Evolutionary conservation across 1,140 invertebrate genomes (phyloP).

Genomic region (Drosophila ercepeae): DNA sequence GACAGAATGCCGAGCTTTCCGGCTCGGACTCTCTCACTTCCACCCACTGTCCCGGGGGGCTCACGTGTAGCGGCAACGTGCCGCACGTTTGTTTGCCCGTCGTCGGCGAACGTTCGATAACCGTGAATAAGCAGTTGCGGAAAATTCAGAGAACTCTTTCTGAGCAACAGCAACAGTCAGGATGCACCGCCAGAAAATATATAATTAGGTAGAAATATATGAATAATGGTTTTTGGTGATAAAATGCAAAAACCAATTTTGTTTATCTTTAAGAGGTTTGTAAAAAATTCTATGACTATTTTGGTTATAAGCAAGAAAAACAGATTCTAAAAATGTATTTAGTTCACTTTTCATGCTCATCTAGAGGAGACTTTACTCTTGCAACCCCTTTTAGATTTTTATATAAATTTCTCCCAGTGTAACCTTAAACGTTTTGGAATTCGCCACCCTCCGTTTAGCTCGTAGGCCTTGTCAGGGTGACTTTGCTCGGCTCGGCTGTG

Average conservation of each 20-base stretch:
- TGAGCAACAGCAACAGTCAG: slow-evolving; percentile 24
- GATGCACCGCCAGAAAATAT: slow-evolving; percentile 2
- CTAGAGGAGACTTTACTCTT: too few relatives aligned
- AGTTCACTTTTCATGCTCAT: too few relatives aligned
- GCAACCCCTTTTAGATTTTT: too few relatives aligned
- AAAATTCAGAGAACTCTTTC: slow-evolving; percentile 24
- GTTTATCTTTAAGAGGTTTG: not conserved
- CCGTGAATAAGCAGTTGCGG: slow-evolving; percentile 43
- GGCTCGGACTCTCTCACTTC: slow-evolving; percentile 5
- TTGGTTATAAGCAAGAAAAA: too few relatives aligned
- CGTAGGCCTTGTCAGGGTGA: slow-evolving; percentile 41
- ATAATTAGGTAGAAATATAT: too few relatives aligned
- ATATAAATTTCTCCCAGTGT: slow-evolving; percentile 14
- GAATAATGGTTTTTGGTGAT: not conserved
- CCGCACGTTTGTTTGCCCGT: slow-evolving; percentile 65
- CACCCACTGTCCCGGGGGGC: not conserved
- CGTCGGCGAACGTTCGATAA: slow-evolving; percentile 42
- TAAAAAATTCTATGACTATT: not conserved
- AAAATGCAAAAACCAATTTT: not conserved
- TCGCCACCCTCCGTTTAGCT: slow-evolving; percentile 13
- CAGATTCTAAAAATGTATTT: too few relatives aligned
- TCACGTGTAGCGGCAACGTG: slow-evolving; percentile 79
- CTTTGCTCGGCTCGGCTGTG: slow-evolving; percentile 31
- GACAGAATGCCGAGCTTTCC: not conserved
- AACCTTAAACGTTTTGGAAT: slow-evolving; percentile 6